Evolutionary conservation across 2,113 vertebrate genomes (phyloP).

Genomic region (Hyperoodon ampullatus): DNA sequence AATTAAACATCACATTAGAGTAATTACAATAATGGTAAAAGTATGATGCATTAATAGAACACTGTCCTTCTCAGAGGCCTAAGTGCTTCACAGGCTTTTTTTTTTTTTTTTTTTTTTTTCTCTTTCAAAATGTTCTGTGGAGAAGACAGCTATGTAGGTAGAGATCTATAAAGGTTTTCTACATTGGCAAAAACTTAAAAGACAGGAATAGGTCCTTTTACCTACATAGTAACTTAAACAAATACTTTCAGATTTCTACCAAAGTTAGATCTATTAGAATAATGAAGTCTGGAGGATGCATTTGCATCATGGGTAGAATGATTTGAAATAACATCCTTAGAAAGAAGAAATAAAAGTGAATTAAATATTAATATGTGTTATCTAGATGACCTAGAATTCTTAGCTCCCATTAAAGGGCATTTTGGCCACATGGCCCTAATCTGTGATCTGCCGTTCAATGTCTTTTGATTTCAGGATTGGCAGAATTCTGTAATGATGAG

Average conservation of each 20-base stretch:
- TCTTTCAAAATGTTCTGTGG: background rate
- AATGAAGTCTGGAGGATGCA: background rate
- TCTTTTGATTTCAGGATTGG: background rate
- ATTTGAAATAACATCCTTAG: background rate
- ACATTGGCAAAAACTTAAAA: background rate
- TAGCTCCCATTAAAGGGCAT: background rate
- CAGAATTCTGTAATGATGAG: background rate
- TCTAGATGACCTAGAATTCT: background rate
- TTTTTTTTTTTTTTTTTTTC: background rate
- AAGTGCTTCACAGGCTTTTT: background rate
- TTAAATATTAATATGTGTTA: background rate
- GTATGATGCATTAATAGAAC: background rate
- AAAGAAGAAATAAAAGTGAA: background rate
- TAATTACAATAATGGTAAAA: slow-evolving; percentile 9
- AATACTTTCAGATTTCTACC: background rate
- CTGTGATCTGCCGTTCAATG: fast-evolving
- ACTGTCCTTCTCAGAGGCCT: background rate
- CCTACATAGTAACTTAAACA: background rate
- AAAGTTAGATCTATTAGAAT: background rate
- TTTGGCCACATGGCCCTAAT: background rate
- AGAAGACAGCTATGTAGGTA: background rate
- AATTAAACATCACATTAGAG: slow-evolving; percentile 47
- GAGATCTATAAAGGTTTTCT: background rate
- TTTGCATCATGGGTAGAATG: background rate
- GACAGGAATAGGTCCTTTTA: background rate